phyloP scores from a whole-genome alignment of 2,113 vertebrate species.

The Dipodomys merriami region DNA sequence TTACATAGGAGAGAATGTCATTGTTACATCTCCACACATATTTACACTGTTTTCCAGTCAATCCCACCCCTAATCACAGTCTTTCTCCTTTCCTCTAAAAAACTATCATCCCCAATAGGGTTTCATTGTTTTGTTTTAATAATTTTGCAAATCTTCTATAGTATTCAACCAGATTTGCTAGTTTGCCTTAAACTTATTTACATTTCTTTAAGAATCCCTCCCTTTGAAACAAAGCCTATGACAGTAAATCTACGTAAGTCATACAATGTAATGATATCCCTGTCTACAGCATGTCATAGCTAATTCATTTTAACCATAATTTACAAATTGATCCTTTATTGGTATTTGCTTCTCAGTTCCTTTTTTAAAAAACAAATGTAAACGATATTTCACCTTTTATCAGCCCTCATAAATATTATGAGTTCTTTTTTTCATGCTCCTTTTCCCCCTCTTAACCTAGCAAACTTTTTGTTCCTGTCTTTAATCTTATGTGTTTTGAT shows the following conservation, averaged over 20 bases:
- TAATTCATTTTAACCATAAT: neutral
- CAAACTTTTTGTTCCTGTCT: conserved; percentile 11
- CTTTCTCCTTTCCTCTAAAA: too few relatives aligned
- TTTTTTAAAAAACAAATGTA: neutral
- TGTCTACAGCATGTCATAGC: neutral
- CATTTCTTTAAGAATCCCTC: neutral
- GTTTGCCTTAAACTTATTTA: neutral
- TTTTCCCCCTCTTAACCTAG: neutral
- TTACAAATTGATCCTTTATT: neutral
- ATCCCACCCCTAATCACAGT: too few relatives aligned
- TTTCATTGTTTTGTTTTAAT: neutral
- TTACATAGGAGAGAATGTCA: too few relatives aligned
- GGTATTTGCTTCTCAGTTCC: neutral
- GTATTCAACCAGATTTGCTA: too few relatives aligned
- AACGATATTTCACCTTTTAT: neutral
- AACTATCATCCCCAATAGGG: too few relatives aligned
- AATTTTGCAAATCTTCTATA: too few relatives aligned
- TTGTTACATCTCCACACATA: too few relatives aligned
- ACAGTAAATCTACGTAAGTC: neutral
- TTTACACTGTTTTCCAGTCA: too few relatives aligned
- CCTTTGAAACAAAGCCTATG: neutral
- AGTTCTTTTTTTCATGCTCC: neutral
- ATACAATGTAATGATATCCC: neutral
- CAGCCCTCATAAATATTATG: neutral
- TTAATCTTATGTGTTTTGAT: conserved; percentile 32